These are phyloP conservation scores for Mallotus villosus DNA, from an alignment of 2,797 vertebrate species.

Conservation along the genomic window DNA sequence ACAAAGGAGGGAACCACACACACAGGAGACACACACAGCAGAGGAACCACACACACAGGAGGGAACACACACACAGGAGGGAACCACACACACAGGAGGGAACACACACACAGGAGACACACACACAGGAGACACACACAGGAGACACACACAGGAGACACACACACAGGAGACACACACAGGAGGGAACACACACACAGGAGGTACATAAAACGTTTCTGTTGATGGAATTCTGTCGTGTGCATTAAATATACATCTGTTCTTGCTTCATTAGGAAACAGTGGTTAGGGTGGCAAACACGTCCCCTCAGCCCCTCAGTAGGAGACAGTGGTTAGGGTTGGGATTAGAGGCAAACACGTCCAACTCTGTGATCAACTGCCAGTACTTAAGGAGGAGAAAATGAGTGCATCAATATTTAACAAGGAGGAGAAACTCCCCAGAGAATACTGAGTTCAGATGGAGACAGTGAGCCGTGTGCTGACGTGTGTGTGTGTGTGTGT, in stretches of 20 bases:
- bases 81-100: no score
- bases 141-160: no score
- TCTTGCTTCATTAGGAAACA: slow-evolving; percentile 54
- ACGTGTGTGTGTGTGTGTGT: slow-evolving; percentile 1
- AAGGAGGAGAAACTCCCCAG: slow-evolving; percentile 35
- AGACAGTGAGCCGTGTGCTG: neutral
- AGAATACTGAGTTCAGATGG: slow-evolving; percentile 33
- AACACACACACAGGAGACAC: slow-evolving; percentile 32
- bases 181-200: slow-evolving; percentile 18
- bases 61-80: neutral
- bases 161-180: no score
- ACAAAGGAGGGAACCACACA: no score
- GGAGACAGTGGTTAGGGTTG: slow-evolving; percentile 33
- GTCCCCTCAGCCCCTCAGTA: slow-evolving; percentile 64
- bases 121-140: no score
- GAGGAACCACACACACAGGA: slow-evolving; percentile 17
- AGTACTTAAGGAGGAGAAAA: slow-evolving; percentile 56
- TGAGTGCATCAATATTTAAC: slow-evolving; percentile 64
- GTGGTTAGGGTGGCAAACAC: slow-evolving; percentile 42
- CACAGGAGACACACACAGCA: no score
- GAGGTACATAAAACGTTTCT: slow-evolving; percentile 60
- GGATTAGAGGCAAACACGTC: slow-evolving; percentile 44
- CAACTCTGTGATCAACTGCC: slow-evolving; percentile 58
- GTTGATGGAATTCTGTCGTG: slow-evolving; percentile 53
- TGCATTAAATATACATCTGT: slow-evolving; percentile 70